Conservation (phyloP, 2,888 invertebrate genomes). For the Lomographa bimaculata region DNA sequence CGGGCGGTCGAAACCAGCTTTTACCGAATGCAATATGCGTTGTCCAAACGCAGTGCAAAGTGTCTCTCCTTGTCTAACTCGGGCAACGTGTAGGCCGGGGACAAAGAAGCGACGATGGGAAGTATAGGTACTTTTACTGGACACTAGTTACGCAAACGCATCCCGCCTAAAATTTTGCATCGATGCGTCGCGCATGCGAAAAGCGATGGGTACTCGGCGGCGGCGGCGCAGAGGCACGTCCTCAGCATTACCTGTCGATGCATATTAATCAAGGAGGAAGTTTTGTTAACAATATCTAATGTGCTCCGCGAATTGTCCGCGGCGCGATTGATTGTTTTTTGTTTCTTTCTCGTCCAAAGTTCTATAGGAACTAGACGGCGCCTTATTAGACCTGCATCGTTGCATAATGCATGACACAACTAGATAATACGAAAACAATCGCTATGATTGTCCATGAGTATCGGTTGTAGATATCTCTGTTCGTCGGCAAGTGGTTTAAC, state of each 20-base stretch:
- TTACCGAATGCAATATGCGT: constrained; percentile 75
- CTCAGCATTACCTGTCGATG: constrained; percentile 77
- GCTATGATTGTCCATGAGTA: constrained; percentile 48
- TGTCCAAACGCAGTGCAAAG: constrained; percentile 64
- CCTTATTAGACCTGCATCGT: constrained; percentile 64
- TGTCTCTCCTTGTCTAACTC: constrained; percentile 70
- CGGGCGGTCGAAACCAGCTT: constrained; percentile 76
- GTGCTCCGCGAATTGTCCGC: constrained; percentile 69
- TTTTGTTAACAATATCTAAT: constrained; percentile 84
- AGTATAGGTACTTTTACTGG: constrained; percentile 69
- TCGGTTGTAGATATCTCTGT: constrained; percentile 57
- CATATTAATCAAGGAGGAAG: constrained; percentile 81
- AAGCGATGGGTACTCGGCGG: constrained; percentile 50
- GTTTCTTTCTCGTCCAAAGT: constrained; percentile 53
- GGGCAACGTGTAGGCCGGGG: constrained; percentile 46
- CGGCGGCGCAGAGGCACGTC: constrained; percentile 67
- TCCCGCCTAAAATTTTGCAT: constrained; percentile 83
- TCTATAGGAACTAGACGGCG: constrained; percentile 54
- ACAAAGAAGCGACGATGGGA: constrained; percentile 69
- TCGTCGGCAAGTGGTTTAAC: constrained; percentile 62
- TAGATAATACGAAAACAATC: constrained; percentile 56
- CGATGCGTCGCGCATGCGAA: constrained; percentile 80
- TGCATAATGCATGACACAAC: constrained; percentile 69
- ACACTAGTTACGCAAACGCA: constrained; percentile 70
- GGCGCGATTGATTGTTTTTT: constrained; percentile 77